Evolutionary conservation across 2,888 invertebrate species (phyloP).

Genomic region (Ypsolopha scabrella): DNA sequence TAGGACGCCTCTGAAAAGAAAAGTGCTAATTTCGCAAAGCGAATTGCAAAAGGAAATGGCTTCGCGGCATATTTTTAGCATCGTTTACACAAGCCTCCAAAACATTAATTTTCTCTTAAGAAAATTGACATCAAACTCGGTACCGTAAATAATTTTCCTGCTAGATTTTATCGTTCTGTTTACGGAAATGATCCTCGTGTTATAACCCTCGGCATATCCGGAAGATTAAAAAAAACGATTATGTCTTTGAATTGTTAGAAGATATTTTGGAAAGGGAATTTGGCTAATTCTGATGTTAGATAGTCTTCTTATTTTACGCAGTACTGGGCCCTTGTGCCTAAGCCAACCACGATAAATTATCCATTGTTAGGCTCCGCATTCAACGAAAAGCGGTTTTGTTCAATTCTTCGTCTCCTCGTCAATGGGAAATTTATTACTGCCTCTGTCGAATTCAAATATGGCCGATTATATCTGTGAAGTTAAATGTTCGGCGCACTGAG

Average conservation of each 20-base stretch:
- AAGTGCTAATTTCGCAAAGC: constrained; percentile 33
- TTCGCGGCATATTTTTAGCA: constrained; percentile 9
- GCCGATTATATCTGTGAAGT: constrained; percentile 53
- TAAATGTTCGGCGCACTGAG: constrained; percentile 44
- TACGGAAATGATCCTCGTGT: background rate
- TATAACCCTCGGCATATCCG: no score
- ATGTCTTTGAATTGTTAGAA: background rate
- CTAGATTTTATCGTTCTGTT: background rate
- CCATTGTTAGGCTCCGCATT: constrained; percentile 58
- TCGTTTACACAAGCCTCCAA: constrained; percentile 3
- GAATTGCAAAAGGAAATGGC: constrained; percentile 28
- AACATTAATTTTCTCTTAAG: background rate
- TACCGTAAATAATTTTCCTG: background rate
- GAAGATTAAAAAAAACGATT: background rate
- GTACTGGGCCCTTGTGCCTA: constrained; percentile 24
- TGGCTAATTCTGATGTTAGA: constrained; percentile 14
- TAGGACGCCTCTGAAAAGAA: constrained; percentile 19
- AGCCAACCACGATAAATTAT: constrained; percentile 61
- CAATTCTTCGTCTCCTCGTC: constrained; percentile 65
- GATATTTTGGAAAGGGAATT: background rate
- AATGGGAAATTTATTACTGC: constrained; percentile 64
- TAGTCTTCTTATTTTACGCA: constrained; percentile 41
- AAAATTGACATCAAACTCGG: background rate
- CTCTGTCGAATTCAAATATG: constrained; percentile 61
- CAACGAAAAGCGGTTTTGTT: constrained; percentile 65